phyloP scores from a whole-genome alignment of 2,888 invertebrate species.

The Unio pictorum region DNA sequence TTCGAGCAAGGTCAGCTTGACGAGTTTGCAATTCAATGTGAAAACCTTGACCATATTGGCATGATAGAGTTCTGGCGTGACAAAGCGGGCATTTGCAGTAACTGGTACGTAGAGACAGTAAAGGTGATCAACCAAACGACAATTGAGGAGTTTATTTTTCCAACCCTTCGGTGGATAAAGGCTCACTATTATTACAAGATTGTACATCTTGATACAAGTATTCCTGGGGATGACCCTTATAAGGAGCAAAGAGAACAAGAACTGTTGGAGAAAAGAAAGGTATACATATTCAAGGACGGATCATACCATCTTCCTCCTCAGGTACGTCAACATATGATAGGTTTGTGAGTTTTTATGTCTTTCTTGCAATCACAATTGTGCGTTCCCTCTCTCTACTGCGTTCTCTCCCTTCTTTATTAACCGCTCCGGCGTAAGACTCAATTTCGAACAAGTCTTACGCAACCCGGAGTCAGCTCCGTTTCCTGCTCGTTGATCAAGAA shows the following conservation, averaged over 20 bases:
- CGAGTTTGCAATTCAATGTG: slow-evolving; percentile 53
- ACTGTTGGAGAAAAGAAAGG: slow-evolving; percentile 61
- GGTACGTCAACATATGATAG: no score
- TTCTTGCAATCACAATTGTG: no score
- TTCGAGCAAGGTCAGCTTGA: slow-evolving; percentile 68
- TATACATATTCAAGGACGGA: slow-evolving; percentile 37
- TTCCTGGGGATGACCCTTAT: slow-evolving; percentile 69
- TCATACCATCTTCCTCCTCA: no score
- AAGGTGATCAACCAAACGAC: slow-evolving; percentile 39
- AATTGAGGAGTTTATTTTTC: slow-evolving; percentile 56
- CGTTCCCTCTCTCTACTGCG: no score
- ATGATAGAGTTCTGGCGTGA: slow-evolving; percentile 70
- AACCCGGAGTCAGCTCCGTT: no score
- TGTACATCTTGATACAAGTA: slow-evolving; percentile 64
- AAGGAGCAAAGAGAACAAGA: slow-evolving; percentile 64
- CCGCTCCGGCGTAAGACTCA: no score
- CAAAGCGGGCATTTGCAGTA: slow-evolving; percentile 55
- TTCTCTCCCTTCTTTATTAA: no score
- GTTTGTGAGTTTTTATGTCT: no score
- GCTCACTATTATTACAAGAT: slow-evolving; percentile 64
- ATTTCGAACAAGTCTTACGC: no score
- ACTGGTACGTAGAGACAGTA: slow-evolving; percentile 70
- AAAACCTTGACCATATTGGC: slow-evolving; percentile 26
- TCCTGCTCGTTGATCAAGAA: no score
- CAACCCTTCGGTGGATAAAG: slow-evolving; percentile 71